Conservation (phyloP, 2,113 vertebrate genomes). For the Hystrix brachyura region DNA sequence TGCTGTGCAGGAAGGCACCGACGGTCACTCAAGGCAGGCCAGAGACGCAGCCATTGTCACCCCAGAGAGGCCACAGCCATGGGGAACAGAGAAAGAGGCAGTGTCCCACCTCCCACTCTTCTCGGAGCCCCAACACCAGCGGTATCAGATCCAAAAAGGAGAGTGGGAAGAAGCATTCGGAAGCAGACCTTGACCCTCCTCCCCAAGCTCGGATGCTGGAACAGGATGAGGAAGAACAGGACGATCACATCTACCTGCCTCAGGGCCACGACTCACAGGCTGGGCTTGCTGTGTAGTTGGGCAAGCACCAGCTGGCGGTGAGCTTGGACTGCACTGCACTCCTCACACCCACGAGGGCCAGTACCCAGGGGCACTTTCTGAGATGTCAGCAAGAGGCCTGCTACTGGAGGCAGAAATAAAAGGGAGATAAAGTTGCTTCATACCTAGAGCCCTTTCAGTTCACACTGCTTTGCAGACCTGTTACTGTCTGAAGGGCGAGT, state of each 20-base stretch:
- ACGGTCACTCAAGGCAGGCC: not conserved
- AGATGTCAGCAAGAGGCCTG: not conserved
- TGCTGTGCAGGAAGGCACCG: not conserved
- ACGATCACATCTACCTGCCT: not conserved
- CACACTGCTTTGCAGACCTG: not conserved
- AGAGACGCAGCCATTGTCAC: not conserved
- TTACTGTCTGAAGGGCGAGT: rapidly evolving
- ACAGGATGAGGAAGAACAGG: not conserved
- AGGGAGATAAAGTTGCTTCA: not conserved
- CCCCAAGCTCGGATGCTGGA: not conserved
- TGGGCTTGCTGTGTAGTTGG: not conserved
- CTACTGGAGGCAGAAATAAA: not conserved
- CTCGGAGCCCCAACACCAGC: not conserved
- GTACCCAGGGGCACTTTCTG: not conserved
- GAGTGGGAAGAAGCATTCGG: not conserved
- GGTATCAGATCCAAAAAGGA: not conserved
- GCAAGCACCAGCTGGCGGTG: not conserved
- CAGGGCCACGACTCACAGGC: not conserved
- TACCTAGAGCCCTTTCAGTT: rapidly evolving
- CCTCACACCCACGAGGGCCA: not conserved
- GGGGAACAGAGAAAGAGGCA: not conserved
- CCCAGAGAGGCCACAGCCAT: not conserved
- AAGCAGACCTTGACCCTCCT: too few species aligned
- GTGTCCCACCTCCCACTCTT: not conserved
- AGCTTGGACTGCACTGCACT: not conserved